Evolutionary conservation across 2,888 invertebrate genomes (phyloP).

Genomic region (Mythimna albipuncta): DNA sequence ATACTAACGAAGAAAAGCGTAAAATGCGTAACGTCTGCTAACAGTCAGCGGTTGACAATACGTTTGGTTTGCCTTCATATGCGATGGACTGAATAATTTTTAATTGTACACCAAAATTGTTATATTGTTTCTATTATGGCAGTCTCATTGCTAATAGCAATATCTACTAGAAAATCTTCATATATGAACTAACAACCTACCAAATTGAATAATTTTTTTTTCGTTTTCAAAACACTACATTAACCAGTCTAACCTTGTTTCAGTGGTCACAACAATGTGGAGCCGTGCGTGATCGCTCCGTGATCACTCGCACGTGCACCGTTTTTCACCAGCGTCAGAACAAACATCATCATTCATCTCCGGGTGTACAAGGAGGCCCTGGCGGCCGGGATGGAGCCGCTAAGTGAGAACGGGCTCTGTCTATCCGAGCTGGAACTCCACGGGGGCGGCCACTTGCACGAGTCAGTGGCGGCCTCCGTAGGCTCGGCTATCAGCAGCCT

Average conservation of each 20-base stretch:
- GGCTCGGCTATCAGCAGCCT: constrained; percentile 90
- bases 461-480: constrained; percentile 89
- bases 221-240: not conserved
- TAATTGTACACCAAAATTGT: no score
- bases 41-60: no score
- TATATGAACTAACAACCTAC: no score
- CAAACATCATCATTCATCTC: constrained; percentile 89
- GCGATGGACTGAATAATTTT: no score
- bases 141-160: no score
- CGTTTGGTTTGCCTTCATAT: no score
- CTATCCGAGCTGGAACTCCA: constrained; percentile 93
- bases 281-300: constrained; percentile 53
- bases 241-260: constrained; percentile 36
- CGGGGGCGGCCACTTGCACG: constrained; percentile 87
- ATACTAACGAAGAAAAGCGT: no score
- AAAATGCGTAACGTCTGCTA: no score
- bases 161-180: no score
- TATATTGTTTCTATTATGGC: no score
- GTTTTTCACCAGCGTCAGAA: constrained; percentile 64
- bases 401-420: constrained; percentile 93
- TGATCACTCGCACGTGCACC: constrained; percentile 66
- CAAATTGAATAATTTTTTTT: no score
- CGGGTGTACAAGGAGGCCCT: constrained; percentile 91
- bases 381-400: constrained; percentile 93
- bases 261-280: constrained; percentile 62